phyloP scores from a whole-genome alignment of 2,797 vertebrate species.

The Manis pentadactyla region DNA sequence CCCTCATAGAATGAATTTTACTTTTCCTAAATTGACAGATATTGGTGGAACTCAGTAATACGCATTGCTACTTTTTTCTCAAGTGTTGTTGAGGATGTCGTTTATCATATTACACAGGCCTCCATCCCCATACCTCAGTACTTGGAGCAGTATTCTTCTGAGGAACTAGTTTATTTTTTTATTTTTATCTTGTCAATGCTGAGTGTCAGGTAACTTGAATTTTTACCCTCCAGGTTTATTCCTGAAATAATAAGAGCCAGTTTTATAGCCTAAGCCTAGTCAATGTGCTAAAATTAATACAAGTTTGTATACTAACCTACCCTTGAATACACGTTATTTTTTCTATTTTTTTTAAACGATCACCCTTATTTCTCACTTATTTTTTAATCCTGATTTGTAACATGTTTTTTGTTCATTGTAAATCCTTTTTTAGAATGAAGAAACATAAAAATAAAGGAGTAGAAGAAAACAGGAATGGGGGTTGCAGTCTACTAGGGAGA shows the following conservation, averaged over 20 bases:
- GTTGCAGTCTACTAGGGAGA: neutral
- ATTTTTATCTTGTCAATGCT: neutral
- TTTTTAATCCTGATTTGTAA: neutral
- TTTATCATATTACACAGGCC: neutral
- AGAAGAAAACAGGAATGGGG: neutral
- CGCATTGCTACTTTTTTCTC: neutral
- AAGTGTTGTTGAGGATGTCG: neutral
- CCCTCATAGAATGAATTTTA: neutral
- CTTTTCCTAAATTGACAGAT: neutral
- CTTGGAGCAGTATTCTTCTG: neutral
- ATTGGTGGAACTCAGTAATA: neutral
- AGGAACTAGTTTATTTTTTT: slow-evolving; percentile 26
- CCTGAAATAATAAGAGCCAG: neutral
- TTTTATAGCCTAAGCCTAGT: neutral
- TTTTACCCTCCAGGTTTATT: neutral
- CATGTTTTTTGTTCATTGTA: neutral
- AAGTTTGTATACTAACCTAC: neutral
- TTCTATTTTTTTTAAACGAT: neutral
- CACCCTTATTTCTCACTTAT: neutral
- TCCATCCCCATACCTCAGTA: neutral
- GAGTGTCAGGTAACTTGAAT: neutral
- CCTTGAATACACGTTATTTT: neutral
- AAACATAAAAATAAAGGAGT: neutral
- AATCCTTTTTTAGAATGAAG: neutral
- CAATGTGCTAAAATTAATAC: neutral